Evolutionary conservation across 2,113 vertebrate genomes (phyloP).

Genomic region (Setophaga petechia): DNA sequence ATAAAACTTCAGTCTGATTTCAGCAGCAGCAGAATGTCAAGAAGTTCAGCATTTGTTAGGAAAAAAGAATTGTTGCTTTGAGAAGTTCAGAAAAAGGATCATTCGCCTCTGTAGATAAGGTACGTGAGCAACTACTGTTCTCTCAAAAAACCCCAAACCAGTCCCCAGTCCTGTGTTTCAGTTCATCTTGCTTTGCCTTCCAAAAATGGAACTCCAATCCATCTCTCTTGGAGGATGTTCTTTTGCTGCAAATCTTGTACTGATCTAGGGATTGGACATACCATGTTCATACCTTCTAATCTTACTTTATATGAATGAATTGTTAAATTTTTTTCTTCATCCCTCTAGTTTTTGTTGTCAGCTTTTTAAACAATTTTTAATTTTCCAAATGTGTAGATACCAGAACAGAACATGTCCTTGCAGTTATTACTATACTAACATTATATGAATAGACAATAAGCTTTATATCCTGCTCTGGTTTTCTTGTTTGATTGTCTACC

Average conservation of each 20-base stretch:
- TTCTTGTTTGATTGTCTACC: neutral
- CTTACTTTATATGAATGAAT: neutral
- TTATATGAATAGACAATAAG: neutral
- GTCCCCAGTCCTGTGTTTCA: neutral
- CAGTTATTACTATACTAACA: neutral
- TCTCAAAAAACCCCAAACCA: neutral
- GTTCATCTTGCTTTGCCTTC: neutral
- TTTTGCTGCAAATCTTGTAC: neutral
- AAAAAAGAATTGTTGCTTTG: neutral
- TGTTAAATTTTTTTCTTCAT: neutral
- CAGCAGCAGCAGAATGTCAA: neutral
- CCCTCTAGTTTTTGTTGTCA: neutral
- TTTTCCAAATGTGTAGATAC: neutral
- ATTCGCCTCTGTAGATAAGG: neutral
- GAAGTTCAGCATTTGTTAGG: neutral
- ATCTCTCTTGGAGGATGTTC: neutral
- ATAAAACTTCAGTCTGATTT: neutral
- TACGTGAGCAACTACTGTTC: neutral
- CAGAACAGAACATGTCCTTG: neutral
- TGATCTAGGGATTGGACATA: neutral
- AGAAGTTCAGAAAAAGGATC: neutral
- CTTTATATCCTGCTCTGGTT: neutral
- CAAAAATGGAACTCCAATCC: neutral
- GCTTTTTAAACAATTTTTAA: neutral
- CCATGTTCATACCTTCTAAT: neutral